Evolutionary conservation across 2,113 vertebrate species (phyloP).

Genomic region (Rousettus leschenaultii): DNA sequence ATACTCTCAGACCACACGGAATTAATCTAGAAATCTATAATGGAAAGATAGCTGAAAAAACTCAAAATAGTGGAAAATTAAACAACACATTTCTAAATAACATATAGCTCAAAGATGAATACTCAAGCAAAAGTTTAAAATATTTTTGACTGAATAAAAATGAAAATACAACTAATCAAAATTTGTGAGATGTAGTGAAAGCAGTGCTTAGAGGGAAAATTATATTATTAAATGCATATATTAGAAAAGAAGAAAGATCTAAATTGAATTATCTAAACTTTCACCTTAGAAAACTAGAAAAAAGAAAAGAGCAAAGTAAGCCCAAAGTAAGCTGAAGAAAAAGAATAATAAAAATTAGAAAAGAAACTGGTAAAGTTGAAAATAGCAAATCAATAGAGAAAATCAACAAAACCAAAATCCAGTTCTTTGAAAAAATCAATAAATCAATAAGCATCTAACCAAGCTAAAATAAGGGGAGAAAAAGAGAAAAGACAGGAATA

Average conservation of each 20-base stretch:
- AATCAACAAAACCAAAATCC: background rate
- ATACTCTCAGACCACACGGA: background rate
- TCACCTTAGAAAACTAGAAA: background rate
- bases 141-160: background rate
- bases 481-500: background rate
- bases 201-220: background rate
- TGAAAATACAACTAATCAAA: background rate
- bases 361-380: background rate
- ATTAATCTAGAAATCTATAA: background rate
- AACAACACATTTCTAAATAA: background rate
- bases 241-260: background rate
- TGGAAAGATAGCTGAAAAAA: background rate
- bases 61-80: background rate
- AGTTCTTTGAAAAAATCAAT: background rate
- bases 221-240: background rate
- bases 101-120: background rate
- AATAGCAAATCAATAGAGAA: background rate
- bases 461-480: background rate
- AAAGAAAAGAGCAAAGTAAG: background rate
- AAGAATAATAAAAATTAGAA: background rate
- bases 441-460: background rate
- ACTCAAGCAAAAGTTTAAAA: background rate
- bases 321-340: background rate
- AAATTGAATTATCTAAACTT: background rate
- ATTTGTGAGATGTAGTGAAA: background rate